Evolutionary conservation across 2,797 vertebrate genomes (phyloP).

Genomic region (Enteromius trimaculatus): DNA sequence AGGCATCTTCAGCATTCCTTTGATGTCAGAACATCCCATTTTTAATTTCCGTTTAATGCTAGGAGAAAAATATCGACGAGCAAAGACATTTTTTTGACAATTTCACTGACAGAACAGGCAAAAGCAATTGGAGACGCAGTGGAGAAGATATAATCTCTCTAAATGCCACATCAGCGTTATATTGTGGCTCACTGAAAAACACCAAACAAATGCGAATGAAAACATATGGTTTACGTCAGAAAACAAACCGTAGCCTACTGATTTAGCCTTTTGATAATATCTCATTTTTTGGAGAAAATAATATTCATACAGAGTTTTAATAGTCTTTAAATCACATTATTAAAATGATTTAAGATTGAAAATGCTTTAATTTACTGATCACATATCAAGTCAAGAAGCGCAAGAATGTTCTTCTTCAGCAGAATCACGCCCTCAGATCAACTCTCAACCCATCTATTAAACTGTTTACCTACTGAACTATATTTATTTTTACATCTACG

Average conservation of each 20-base stretch:
- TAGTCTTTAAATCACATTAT: not conserved
- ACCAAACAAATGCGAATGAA: not conserved
- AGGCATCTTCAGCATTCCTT: constrained; percentile 54
- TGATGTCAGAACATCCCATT: constrained; percentile 57
- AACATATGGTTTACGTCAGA: not conserved
- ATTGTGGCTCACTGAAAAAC: not conserved
- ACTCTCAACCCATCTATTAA: not conserved
- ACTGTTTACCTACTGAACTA: not conserved
- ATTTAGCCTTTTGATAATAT: not conserved
- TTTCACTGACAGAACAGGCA: not conserved
- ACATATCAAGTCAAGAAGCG: not conserved
- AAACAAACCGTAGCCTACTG: not conserved
- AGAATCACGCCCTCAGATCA: not conserved
- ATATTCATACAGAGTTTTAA: not conserved
- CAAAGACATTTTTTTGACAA: not conserved
- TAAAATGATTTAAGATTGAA: not conserved
- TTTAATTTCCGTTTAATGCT: constrained; percentile 36
- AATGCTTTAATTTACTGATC: not conserved
- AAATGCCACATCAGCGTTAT: not conserved
- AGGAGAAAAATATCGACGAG: not conserved
- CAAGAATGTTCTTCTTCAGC: not conserved
- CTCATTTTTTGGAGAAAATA: too few relatives aligned
- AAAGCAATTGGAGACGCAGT: not conserved
- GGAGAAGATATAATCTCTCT: not conserved
- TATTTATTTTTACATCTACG: constrained; percentile 7